Percentiles rank a stretch among this genome's conserved stretches.
Evolutionary conservation across 1,140 invertebrate species (phyloP).

Genomic region (Myzus persicae): DNA sequence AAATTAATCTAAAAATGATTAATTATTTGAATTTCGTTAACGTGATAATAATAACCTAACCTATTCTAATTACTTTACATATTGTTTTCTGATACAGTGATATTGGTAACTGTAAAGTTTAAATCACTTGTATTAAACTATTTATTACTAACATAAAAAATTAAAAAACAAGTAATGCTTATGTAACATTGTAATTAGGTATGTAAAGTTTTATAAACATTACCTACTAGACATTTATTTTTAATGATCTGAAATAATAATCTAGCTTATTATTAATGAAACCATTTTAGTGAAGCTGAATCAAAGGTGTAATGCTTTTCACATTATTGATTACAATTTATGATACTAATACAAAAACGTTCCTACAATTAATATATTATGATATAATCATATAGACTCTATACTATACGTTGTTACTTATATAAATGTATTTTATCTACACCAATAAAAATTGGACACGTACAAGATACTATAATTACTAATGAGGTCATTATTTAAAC

Average conservation of each 20-base stretch:
- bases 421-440: neutral
- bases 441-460: neutral
- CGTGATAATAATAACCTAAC: neutral
- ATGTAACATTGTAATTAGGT: neutral
- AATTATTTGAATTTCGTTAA: neutral
- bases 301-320: neutral
- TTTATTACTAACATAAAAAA: neutral
- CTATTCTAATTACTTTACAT: conserved; percentile 13
- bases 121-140: neutral
- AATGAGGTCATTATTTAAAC: neutral
- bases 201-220: neutral
- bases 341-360: neutral
- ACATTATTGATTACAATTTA: conserved; percentile 2
- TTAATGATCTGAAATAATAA: neutral
- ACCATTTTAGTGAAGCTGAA: neutral
- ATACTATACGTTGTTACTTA: neutral
- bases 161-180: neutral
- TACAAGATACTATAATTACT: neutral
- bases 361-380: neutral
- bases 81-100: neutral
- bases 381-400: neutral
- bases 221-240: neutral
- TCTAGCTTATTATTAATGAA: neutral
- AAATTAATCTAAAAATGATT: neutral
- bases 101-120: neutral